Conservation (phyloP, 2,113 vertebrate genomes). For the Fregetta grallaria region DNA sequence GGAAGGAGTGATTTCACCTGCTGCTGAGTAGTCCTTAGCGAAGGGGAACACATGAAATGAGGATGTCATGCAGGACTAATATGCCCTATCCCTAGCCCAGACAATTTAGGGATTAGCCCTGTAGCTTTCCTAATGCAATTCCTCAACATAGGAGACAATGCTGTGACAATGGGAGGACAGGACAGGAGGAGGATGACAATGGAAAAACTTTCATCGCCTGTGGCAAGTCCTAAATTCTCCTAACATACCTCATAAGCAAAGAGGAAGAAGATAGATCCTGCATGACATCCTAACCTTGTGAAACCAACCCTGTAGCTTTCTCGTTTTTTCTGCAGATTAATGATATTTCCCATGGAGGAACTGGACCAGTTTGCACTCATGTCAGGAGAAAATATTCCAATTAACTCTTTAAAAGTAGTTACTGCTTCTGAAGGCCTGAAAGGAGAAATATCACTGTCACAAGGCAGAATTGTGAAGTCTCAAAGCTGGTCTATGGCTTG, state of each 20-base stretch:
- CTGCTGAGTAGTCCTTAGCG: neutral
- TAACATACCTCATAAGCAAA: neutral
- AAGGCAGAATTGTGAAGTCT: neutral
- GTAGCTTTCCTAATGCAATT: neutral
- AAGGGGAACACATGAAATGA: neutral
- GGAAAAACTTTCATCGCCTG: neutral
- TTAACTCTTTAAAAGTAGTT: neutral
- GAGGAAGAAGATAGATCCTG: neutral
- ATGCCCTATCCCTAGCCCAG: neutral
- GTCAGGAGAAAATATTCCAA: neutral
- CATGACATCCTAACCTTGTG: neutral
- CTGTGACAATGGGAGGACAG: neutral
- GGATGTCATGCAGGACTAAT: too few species aligned
- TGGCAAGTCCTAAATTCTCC: neutral
- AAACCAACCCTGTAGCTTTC: neutral
- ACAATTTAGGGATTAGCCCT: neutral
- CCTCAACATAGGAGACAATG: neutral
- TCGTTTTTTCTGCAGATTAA: neutral
- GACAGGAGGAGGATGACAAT: fast-evolving
- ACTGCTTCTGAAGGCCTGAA: neutral
- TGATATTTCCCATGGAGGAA: neutral
- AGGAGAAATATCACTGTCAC: neutral
- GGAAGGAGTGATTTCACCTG: neutral
- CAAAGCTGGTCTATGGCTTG: neutral
- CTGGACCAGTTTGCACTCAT: too few species aligned